Conservation (phyloP, 2,888 invertebrate species). For the Rhimphoctona megacephalus region DNA sequence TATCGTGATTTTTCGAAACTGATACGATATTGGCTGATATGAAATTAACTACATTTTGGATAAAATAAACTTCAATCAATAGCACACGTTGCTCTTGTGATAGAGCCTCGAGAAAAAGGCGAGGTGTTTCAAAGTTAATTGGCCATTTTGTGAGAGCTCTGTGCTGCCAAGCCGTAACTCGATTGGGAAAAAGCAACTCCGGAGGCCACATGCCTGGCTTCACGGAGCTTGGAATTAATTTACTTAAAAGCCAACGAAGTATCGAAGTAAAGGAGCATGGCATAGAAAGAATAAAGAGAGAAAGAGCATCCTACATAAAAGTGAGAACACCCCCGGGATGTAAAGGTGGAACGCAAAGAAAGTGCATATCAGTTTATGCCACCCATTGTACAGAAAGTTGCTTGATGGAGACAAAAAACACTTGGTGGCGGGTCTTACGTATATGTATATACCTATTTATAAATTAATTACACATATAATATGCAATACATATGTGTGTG, state of each 20-base stretch:
- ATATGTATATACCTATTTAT: neutral
- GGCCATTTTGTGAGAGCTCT: conserved; percentile 43
- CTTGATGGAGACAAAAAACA: neutral
- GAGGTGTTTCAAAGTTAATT: conserved; percentile 51
- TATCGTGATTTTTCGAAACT: neutral
- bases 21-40: neutral
- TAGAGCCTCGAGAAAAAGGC: conserved; percentile 11
- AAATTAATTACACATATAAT: neutral
- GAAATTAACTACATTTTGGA: neutral
- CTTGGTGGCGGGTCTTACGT: conserved; percentile 18
- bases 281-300: neutral
- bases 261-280: conserved; percentile 36
- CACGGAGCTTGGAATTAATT: conserved; percentile 63
- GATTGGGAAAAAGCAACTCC: conserved; percentile 54
- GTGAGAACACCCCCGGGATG: conserved; percentile 37
- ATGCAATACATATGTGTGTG: neutral
- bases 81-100: conserved; percentile 3
- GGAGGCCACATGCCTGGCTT: conserved; percentile 39
- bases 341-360: conserved; percentile 40
- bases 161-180: conserved; percentile 32
- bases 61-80: conserved; percentile 25
- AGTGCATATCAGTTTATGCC: conserved; percentile 54
- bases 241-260: conserved; percentile 62
- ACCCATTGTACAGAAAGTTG: conserved; percentile 14
- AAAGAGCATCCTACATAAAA: conserved; percentile 40